Conservation (phyloP, 2,113 vertebrate genomes). For the Lepisosteus osseus region DNA sequence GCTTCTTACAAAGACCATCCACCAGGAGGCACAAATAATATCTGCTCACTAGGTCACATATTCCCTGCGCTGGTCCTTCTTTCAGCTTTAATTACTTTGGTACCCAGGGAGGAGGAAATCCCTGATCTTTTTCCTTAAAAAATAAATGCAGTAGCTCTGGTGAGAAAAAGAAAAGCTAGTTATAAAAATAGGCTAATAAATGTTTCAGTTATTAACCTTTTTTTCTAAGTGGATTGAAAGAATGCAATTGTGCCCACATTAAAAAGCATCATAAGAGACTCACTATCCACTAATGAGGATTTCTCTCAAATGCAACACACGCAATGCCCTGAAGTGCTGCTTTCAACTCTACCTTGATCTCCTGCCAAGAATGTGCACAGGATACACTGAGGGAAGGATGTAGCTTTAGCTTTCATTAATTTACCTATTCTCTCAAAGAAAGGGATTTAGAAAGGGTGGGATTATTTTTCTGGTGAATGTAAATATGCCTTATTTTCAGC, state of each 20-base stretch:
- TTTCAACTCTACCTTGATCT: slow-evolving; percentile 75
- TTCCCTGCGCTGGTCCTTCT: slow-evolving; percentile 18
- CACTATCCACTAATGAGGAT: slow-evolving; percentile 80
- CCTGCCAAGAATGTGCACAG: slow-evolving; percentile 70
- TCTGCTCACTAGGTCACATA: neutral
- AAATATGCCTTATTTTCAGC: slow-evolving; percentile 3
- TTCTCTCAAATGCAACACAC: slow-evolving; percentile 60
- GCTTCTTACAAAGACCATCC: neutral
- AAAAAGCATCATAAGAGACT: slow-evolving; percentile 66
- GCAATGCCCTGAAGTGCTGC: slow-evolving; percentile 64
- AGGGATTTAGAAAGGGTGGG: slow-evolving; percentile 5
- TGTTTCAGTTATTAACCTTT: slow-evolving; percentile 86
- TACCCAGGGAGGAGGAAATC: slow-evolving; percentile 82
- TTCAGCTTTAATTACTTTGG: slow-evolving; percentile 62
- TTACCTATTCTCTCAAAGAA: slow-evolving; percentile 23
- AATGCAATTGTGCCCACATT: slow-evolving; percentile 74
- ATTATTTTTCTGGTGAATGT: neutral
- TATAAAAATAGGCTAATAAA: slow-evolving; percentile 73
- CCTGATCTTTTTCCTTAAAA: slow-evolving; percentile 70
- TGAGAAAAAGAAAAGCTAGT: slow-evolving; percentile 62
- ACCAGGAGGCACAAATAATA: neutral
- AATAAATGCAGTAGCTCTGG: slow-evolving; percentile 70
- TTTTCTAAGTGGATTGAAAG: slow-evolving; percentile 70
- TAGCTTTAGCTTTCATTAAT: slow-evolving; percentile 31
- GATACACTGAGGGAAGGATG: slow-evolving; percentile 39